Base-by-base conservation (phyloP, 1,140 invertebrate genomes). In the Cydia fagiglandana region DNA sequence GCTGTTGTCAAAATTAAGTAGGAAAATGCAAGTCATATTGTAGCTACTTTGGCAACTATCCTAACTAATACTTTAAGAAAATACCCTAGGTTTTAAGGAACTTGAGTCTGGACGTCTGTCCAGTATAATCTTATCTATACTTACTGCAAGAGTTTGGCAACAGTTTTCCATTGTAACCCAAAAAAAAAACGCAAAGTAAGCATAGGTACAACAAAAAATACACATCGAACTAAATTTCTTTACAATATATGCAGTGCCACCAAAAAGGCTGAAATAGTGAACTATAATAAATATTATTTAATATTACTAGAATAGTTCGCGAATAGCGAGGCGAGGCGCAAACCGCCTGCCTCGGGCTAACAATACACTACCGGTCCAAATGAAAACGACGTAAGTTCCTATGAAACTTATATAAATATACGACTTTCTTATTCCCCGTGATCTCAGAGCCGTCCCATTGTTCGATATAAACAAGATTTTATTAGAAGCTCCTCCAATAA, bases 401-500 rank as follows among this genome's bases (percentile, higher is more conserved):
- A 61, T 24, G 12, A 24, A 56, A 24, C 17, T 5, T 20, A 24
- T 61, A 61, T 24, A 7, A 12, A 61, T 10, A 24, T 24, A 34
- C 13, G 12, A 5, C 5, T 68, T 34, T 68, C 17, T 34, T n/a
- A 38, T 34, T 68, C 12, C 15, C 9, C 15, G 4, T 10, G 15
- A 30, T 24, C 15, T 15, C 34, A 17, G 5, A 38, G 66, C 66
- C 66, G 66, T 38, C 66, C 83, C 80, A 82, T 84, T 86, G 85
- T 85, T 83, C 79, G 79, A 78, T 81, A 82, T 80, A 84, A 83
- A 84, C 81, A 80, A 81, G 80, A 84, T 84, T 84, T 84, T 86
- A 86, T 85, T 84, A 84, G 78, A 84, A 81, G 84, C 79, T 77
- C 76, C 75, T 76, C 80, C 78, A 74, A 77, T 73, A 76, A 78